Conservation (phyloP, 2,888 invertebrate genomes). For the Portevinia maculata region DNA sequence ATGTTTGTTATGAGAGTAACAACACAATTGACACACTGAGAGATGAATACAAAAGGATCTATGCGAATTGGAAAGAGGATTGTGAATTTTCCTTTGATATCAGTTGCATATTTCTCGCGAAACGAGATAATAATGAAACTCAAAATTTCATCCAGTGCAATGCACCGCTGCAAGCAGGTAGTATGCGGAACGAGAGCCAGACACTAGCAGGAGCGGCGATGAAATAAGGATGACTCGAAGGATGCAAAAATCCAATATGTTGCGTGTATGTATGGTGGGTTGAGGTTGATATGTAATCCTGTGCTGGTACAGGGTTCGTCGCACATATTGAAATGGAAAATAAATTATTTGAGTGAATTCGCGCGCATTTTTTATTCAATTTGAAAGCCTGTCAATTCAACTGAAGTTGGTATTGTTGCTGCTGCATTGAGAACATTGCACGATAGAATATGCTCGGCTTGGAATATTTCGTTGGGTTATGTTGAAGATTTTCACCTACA, state of each 20-base stretch:
- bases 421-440: slow-evolving; percentile 1
- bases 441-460: not conserved
- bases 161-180: slow-evolving; percentile 11
- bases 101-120: slow-evolving; percentile 70
- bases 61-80: slow-evolving; percentile 30
- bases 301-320: not conserved
- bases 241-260: slow-evolving; percentile 64
- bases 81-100: slow-evolving; percentile 63
- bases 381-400: slow-evolving; percentile 68
- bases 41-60: not conserved
- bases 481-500: not conserved
- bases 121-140: slow-evolving; percentile 46
- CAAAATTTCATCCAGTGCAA: slow-evolving; percentile 68
- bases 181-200: not conserved
- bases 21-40: slow-evolving; percentile 1
- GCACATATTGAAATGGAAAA: slow-evolving; percentile 6
- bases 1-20: slow-evolving; percentile 45
- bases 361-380: slow-evolving; percentile 39
- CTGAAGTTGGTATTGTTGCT: slow-evolving; percentile 34
- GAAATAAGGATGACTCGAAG: slow-evolving; percentile 56
- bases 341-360: slow-evolving; percentile 43
- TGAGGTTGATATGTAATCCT: slow-evolving; percentile 53
- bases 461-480: not conserved
- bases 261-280: slow-evolving; percentile 10
- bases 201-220: slow-evolving; percentile 17